phyloP scores from a whole-genome alignment of 2,797 vertebrate genomes.

The Anguilla pacifica region DNA sequence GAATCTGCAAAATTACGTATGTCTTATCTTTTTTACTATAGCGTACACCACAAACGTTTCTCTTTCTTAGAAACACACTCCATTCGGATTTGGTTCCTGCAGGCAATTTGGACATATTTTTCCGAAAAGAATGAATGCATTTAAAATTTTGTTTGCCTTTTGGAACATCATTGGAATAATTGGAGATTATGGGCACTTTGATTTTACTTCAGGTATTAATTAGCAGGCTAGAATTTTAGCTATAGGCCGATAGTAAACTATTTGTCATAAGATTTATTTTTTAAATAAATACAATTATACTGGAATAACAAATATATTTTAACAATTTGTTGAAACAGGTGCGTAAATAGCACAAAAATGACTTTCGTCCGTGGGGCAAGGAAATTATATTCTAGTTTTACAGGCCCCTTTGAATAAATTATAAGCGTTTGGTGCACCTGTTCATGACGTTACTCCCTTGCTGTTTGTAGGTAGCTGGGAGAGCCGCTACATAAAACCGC shows the following conservation, averaged over 20 bases:
- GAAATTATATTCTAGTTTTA: slow-evolving; percentile 63
- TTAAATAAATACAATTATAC: not conserved
- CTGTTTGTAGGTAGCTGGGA: slow-evolving; percentile 48
- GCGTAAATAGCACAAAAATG: slow-evolving; percentile 41
- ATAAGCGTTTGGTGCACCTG: slow-evolving; percentile 66
- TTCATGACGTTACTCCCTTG: slow-evolving; percentile 52
- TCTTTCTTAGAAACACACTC: slow-evolving; percentile 15
- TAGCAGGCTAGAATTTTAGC: not conserved
- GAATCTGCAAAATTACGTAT: slow-evolving; percentile 40
- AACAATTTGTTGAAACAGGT: not conserved
- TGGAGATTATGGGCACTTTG: not conserved
- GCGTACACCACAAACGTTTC: not conserved
- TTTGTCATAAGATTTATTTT: slow-evolving; percentile 22
- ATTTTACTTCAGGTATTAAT: not conserved
- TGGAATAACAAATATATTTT: not conserved
- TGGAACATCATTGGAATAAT: not conserved
- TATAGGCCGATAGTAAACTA: not conserved
- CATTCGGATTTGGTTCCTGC: slow-evolving; percentile 8
- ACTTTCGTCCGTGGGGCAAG: slow-evolving; percentile 46
- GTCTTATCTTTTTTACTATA: slow-evolving; percentile 25
- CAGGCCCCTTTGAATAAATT: slow-evolving; percentile 65
- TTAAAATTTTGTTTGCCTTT: not conserved
- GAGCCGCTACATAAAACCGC: slow-evolving; percentile 52
- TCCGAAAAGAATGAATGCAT: not conserved
- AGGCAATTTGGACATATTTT: not conserved